phyloP scores from a whole-genome alignment of 2,888 invertebrate genomes.

The Pachydiplax longipennis region DNA sequence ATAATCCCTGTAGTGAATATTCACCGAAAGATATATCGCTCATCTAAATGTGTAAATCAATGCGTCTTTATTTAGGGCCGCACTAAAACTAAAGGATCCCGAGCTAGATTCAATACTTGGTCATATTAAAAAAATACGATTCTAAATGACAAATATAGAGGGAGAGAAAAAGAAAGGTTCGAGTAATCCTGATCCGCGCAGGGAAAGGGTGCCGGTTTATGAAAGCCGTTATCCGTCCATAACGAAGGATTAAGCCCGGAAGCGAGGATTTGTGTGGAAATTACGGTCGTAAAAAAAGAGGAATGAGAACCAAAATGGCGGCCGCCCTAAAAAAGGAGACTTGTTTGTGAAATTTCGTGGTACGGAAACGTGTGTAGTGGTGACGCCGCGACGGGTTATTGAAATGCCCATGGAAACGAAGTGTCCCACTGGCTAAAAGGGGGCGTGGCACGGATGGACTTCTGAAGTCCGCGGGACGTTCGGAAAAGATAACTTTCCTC shows the following conservation, averaged over 20 bases:
- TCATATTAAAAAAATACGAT: no score
- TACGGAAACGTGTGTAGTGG: background rate
- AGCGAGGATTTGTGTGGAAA: conserved; percentile 43
- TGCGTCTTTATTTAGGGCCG: no score
- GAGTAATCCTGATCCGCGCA: conserved; percentile 11
- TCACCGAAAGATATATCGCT: no score
- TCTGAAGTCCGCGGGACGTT: background rate
- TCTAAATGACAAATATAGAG: background rate
- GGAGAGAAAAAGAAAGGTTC: background rate
- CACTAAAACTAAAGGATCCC: no score
- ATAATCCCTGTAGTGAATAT: no score
- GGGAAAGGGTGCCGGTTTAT: conserved; percentile 13
- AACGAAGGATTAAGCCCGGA: conserved; percentile 39
- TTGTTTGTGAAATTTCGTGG: background rate
- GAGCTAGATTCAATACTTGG: no score
- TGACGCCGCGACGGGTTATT: conserved; percentile 2
- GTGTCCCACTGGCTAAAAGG: no score
- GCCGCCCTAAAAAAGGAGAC: conserved; percentile 10
- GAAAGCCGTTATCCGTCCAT: conserved; percentile 44
- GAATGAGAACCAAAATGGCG: conserved; percentile 34
- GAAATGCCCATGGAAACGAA: no score
- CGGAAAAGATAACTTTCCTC: background rate
- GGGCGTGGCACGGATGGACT: background rate
- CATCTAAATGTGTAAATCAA: no score
- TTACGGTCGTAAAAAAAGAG: conserved; percentile 41